Evolutionary conservation across 2,888 invertebrate genomes (phyloP), one percentile per base, ranked within the genome.

Genomic region (Sinhomidia bicolor): DNA sequence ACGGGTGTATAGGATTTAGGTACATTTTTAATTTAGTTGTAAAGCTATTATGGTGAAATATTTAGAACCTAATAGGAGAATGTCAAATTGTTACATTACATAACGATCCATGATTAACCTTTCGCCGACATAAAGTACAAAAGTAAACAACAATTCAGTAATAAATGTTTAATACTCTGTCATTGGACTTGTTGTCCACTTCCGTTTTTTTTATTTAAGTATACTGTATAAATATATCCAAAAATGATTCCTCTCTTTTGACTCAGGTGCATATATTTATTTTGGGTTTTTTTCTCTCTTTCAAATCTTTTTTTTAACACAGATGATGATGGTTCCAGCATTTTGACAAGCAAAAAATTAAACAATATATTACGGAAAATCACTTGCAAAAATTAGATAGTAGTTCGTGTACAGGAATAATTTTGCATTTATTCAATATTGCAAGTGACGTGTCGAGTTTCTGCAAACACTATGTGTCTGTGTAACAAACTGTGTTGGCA

Each of bases 141-240:
- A 88, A 88, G 88, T 88, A 88, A 88, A 83, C 78, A 88, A 88
- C 88, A 88, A 83, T 32, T 68, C 17, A 41, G 71, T 71, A 71
- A 71, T 71, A 44, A 71, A 23, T 71, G 41, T 71, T n/a, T 68
- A 68, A 71, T 71, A 71, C 71, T 71, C 71, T 71, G 71, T 23
- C 23, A 71, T 44, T 71, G 71, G 71, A 68, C 23, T 32, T 1
- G 29, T 1, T 68, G 71, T 44, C 71, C 44, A 44, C 23, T 1
- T 20, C 36, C 65, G 44, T 41, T 71, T 44, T 71, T 20, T 41
- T 71, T 44, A 44, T 20, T 44, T 41, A 44, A 44, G 41, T 44
- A 41, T 44, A 44, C 23, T 44, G 44, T 71, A 71, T 71, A 71
- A 17, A 71, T 10, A 71, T 44, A 44, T 71, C 12, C 26, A 71